Conservation (phyloP, 1,140 invertebrate genomes). For the Psix sp. region DNA sequence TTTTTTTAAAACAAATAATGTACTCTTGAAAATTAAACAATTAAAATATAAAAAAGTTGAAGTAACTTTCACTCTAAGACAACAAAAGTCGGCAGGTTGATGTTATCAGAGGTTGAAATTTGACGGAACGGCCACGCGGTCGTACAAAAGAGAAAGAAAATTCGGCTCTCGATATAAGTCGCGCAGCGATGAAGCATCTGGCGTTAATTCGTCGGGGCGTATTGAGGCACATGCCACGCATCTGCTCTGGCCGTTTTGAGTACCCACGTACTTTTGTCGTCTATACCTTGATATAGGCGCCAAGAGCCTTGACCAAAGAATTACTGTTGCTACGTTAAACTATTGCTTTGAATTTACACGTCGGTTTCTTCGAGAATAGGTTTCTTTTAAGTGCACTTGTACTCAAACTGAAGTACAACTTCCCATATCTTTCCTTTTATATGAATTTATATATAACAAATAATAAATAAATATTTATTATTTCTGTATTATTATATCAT, state of each 20-base stretch:
- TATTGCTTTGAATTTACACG: too few species aligned
- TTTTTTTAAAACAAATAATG: too few species aligned
- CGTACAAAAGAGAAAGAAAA: conserved; percentile 48
- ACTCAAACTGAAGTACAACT: too few species aligned
- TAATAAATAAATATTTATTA: too few species aligned
- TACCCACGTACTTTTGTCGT: conserved; percentile 70
- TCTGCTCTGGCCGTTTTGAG: conserved; percentile 66
- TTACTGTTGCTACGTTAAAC: conserved; percentile 64
- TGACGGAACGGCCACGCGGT: conserved; percentile 60
- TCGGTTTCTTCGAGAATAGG: too few species aligned
- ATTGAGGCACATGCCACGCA: conserved; percentile 73
- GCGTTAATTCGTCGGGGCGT: conserved; percentile 66
- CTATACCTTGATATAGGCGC: conserved; percentile 60
- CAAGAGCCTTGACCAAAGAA: conserved; percentile 41
- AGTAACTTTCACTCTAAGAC: conserved; percentile 34
- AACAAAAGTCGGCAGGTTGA: conserved; percentile 30
- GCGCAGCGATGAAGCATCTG: conserved; percentile 76
- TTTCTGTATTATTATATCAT: too few species aligned
- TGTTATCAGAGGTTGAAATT: conserved; percentile 36
- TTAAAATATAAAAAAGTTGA: neutral
- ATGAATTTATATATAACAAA: too few species aligned
- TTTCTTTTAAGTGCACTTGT: too few species aligned
- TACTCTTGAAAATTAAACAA: too few species aligned
- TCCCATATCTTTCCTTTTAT: too few species aligned
- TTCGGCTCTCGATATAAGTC: conserved; percentile 59